A percentile compares a stretch with the other conserved stretches of the same genome.
Conservation (phyloP, 2,797 vertebrate species). For the Falco columbarius region DNA sequence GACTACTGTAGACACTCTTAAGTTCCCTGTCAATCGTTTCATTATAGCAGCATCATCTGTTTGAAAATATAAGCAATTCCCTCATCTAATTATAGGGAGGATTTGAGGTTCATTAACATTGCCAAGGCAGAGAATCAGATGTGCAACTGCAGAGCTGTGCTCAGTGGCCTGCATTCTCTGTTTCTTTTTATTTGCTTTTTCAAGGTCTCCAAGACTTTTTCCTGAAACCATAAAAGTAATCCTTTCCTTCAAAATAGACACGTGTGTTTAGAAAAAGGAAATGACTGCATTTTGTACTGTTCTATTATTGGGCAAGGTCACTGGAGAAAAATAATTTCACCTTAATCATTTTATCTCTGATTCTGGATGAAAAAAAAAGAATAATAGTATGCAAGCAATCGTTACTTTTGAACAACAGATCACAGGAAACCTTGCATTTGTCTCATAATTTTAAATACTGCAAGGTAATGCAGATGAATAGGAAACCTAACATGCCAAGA, state of each 20-base stretch:
- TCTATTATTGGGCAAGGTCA: slow-evolving; percentile 87
- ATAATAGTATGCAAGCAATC: slow-evolving; percentile 68
- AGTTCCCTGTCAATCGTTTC: slow-evolving; percentile 91
- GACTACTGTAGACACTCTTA: slow-evolving; percentile 85
- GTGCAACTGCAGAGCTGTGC: slow-evolving; percentile 88
- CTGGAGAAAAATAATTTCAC: slow-evolving; percentile 79
- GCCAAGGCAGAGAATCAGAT: slow-evolving; percentile 92
- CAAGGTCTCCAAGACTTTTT: slow-evolving; percentile 83
- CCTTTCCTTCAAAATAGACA: slow-evolving; percentile 87
- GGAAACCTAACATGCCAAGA: slow-evolving; percentile 32
- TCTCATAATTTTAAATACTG: slow-evolving; percentile 39
- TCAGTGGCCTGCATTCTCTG: slow-evolving; percentile 86
- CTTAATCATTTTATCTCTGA: slow-evolving; percentile 79
- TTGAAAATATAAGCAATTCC: slow-evolving; percentile 99
- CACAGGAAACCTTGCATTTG: slow-evolving; percentile 80
- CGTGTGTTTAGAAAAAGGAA: slow-evolving; percentile 88
- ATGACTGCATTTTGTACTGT: slow-evolving; percentile 85
- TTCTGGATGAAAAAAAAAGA: slow-evolving; percentile 12
- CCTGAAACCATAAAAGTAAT: slow-evolving; percentile 83
- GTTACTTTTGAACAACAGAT: slow-evolving; percentile 21
- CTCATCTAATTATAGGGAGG: slow-evolving; percentile 99
- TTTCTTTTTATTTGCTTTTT: slow-evolving; percentile 83
- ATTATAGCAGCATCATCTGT: slow-evolving; percentile 99
- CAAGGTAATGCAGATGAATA: slow-evolving; percentile 43
- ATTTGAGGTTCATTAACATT: slow-evolving; percentile 99